These are phyloP conservation scores for Odontomachus brunneus DNA, from an alignment of 1,140 invertebrate genomes.

Conservation along the genomic window DNA sequence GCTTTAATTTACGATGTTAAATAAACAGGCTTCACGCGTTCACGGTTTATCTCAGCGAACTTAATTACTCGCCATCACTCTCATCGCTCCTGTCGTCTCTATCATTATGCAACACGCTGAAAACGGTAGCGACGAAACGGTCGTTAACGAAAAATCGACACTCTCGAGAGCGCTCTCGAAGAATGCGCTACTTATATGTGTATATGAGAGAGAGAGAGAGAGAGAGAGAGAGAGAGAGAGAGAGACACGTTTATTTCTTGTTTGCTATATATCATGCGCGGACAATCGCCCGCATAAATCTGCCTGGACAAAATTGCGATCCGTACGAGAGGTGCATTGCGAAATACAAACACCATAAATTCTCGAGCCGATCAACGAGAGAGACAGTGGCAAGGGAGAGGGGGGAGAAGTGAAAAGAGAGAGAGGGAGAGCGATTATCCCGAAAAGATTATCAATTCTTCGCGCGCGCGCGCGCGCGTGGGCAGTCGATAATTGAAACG, in stretches of 20 bases:
- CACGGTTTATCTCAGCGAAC: neutral
- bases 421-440: conserved; percentile 10
- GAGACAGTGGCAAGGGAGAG: neutral
- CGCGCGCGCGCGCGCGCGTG: neutral
- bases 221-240: too few relatives aligned
- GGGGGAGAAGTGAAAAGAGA: conserved; percentile 20
- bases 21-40: neutral
- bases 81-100: neutral
- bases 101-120: too few relatives aligned
- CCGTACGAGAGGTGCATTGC: neutral
- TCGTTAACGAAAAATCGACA: too few relatives aligned
- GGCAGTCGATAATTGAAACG: conserved; percentile 1
- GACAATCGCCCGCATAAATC: conserved; percentile 37
- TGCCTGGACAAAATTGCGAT: conserved; percentile 16
- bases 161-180: too few relatives aligned
- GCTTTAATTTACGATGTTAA: conserved; percentile 14
- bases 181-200: neutral
- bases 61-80: neutral
- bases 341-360: conserved; percentile 47
- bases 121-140: too few relatives aligned
- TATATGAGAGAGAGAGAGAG: too few relatives aligned
- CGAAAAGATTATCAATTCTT: conserved; percentile 26
- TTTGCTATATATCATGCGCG: conserved; percentile 19
- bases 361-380: neutral
- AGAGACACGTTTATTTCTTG: conserved; percentile 7